Conservation (phyloP, 1,140 invertebrate genomes). For the Papilio polyxenes region DNA sequence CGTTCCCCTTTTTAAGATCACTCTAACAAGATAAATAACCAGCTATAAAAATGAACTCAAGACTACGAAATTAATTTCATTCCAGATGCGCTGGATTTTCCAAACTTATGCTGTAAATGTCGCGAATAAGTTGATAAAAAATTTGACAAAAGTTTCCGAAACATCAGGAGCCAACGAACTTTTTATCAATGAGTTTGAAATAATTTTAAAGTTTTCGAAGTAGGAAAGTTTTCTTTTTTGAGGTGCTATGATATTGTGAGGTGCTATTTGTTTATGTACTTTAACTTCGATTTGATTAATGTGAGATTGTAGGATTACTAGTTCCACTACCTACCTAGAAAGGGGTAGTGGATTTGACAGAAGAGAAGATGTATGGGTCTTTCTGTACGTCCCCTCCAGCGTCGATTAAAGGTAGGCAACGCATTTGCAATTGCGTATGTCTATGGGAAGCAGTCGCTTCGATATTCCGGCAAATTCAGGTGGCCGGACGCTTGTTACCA, state of each 20-base stretch:
- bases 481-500: too few species aligned
- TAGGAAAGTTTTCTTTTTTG: neutral
- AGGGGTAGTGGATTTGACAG: too few species aligned
- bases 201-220: slow-evolving; percentile 20
- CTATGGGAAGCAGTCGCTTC: too few species aligned
- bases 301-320: neutral
- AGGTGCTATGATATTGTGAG: neutral
- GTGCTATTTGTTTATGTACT: neutral
- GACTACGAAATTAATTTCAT: slow-evolving; percentile 17
- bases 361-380: too few species aligned
- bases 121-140: slow-evolving; percentile 18
- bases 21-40: neutral
- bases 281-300: neutral
- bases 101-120: slow-evolving; percentile 14
- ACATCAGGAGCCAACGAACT: slow-evolving; percentile 19
- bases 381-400: too few species aligned
- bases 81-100: neutral
- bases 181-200: slow-evolving; percentile 16
- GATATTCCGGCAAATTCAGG: too few species aligned
- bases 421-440: too few species aligned
- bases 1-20: neutral
- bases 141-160: neutral
- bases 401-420: too few species aligned
- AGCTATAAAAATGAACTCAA: neutral
- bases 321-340: too few species aligned